Evolutionary conservation across 2,888 invertebrate genomes (phyloP).

Genomic region (Scaptomyza parva): DNA sequence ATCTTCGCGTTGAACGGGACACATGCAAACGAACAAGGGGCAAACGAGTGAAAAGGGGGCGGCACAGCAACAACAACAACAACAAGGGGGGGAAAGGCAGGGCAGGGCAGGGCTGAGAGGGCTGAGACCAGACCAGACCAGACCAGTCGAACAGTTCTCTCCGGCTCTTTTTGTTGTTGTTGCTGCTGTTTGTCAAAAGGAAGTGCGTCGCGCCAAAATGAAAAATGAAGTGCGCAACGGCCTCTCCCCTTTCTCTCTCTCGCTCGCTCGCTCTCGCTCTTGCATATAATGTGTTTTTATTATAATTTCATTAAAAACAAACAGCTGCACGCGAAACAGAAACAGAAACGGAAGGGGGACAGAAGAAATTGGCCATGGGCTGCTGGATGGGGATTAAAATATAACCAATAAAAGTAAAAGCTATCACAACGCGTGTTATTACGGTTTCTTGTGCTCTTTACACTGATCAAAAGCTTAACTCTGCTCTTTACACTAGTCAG

Average conservation of each 20-base stretch:
- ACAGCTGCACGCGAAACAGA: slow-evolving; percentile 3
- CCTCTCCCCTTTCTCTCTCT: background rate
- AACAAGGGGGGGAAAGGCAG: too few relatives aligned
- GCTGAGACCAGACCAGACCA: slow-evolving; percentile 38
- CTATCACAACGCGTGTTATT: too few relatives aligned
- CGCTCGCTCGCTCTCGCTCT: background rate
- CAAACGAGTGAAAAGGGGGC: background rate
- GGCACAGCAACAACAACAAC: slow-evolving; percentile 1
- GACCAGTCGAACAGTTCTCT: slow-evolving; percentile 9
- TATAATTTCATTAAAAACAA: slow-evolving; percentile 66
- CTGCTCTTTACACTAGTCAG: background rate
- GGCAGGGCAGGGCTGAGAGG: slow-evolving; percentile 1
- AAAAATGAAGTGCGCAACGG: slow-evolving; percentile 77
- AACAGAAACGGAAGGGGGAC: background rate
- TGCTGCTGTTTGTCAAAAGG: slow-evolving; percentile 55
- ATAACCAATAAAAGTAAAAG: background rate
- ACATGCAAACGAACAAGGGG: slow-evolving; percentile 37
- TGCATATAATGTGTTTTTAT: slow-evolving; percentile 63
- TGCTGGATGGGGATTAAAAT: slow-evolving; percentile 4
- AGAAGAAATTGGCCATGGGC: background rate
- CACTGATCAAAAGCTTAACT: background rate
- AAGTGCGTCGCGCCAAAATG: slow-evolving; percentile 78
- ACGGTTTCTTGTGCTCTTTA: too few relatives aligned
- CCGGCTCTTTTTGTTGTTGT: slow-evolving; percentile 9
- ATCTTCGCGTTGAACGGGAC: slow-evolving; percentile 24